These are phyloP conservation scores for Balaeniceps rex DNA, from an alignment of 2,113 vertebrate genomes.

Conservation along the genomic window DNA sequence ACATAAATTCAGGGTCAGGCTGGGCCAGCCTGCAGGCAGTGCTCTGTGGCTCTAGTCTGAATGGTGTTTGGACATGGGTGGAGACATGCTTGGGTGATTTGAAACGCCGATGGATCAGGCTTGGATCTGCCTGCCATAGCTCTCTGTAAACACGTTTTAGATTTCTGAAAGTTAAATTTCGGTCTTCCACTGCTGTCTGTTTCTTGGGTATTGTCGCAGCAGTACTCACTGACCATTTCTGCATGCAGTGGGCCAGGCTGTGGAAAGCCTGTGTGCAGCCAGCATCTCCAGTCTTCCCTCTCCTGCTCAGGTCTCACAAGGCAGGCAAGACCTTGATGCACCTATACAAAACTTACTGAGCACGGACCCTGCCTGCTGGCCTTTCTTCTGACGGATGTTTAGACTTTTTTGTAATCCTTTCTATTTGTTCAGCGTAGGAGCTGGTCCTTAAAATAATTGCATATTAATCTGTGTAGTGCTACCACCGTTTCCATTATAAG, in stretches of 20 bases:
- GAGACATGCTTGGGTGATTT: not conserved
- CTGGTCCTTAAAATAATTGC: not conserved
- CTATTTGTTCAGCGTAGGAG: not conserved
- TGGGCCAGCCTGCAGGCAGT: not conserved
- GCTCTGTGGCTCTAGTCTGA: not conserved
- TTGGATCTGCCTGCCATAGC: not conserved
- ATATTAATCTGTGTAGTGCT: not conserved
- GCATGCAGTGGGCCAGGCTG: no score
- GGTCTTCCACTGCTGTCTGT: not conserved
- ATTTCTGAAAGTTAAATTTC: not conserved
- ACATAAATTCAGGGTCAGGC: not conserved
- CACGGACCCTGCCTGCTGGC: not conserved
- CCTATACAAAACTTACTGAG: not conserved
- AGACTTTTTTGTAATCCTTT: not conserved
- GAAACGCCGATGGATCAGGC: not conserved
- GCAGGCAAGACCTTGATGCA: not conserved
- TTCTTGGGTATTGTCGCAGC: not conserved
- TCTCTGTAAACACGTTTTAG: not conserved
- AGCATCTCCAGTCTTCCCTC: not conserved
- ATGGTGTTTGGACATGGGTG: not conserved
- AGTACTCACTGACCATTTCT: rapidly evolving
- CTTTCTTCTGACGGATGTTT: not conserved
- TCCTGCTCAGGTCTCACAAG: not conserved
- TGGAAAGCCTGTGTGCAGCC: not conserved
- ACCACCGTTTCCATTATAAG: not conserved